These are phyloP conservation scores for Daubentonia madagascariensis DNA, from an alignment of 2,113 vertebrate species.

Conservation along the genomic window DNA sequence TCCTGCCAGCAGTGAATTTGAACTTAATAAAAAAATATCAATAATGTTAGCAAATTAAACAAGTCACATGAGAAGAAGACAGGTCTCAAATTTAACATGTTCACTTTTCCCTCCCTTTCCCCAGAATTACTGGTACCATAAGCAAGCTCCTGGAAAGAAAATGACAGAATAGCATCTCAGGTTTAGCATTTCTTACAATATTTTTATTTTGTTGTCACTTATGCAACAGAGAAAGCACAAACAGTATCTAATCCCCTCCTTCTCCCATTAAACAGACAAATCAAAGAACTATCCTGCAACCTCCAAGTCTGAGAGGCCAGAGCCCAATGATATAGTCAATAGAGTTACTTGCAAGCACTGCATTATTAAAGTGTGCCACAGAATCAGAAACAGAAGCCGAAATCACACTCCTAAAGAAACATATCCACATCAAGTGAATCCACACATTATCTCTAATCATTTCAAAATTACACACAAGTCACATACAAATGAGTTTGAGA, in stretches of 20 bases:
- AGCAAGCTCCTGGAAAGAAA: not conserved
- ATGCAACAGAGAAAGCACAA: not conserved
- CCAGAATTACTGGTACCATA: not conserved
- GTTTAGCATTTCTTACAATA: not conserved
- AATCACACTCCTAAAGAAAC: not conserved
- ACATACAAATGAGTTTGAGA: not conserved
- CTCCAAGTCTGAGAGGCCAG: not conserved
- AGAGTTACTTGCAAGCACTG: not conserved
- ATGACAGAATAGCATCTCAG: not conserved
- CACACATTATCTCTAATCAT: not conserved
- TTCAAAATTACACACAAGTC: not conserved
- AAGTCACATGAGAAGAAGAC: conserved; percentile 11
- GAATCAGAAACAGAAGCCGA: not conserved
- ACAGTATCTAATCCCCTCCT: not conserved
- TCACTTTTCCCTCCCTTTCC: not conserved
- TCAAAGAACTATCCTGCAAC: not conserved
- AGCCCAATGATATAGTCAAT: not conserved
- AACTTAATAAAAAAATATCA: conserved; percentile 21
- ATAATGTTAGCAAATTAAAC: conserved; percentile 21
- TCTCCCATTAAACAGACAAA: not conserved
- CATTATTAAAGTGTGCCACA: not conserved
- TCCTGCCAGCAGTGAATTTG: not conserved
- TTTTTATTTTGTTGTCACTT: not conserved
- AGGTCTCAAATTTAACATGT: not conserved
- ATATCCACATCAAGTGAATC: not conserved